These are phyloP conservation scores for Pollachius pollachius DNA, from an alignment of 2,113 vertebrate genomes.

Conservation along the genomic window DNA sequence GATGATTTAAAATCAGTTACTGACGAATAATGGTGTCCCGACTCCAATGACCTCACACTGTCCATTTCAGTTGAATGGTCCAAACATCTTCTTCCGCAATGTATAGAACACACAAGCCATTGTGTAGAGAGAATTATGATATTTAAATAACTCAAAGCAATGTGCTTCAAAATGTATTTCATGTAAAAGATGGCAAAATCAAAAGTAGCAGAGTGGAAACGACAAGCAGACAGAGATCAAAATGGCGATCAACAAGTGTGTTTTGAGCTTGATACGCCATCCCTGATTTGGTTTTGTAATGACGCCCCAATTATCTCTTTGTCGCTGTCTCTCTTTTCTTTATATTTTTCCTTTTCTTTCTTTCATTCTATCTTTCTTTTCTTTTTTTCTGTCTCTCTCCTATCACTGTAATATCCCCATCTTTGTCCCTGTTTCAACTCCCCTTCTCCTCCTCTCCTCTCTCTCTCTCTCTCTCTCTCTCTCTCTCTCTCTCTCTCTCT, in stretches of 20 bases:
- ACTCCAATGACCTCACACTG: no score
- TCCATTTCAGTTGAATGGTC: no score
- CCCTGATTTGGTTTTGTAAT: neutral
- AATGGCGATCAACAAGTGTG: slow-evolving; percentile 62
- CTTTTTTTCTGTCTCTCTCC: neutral
- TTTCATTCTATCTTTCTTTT: neutral
- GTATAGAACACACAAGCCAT: no score
- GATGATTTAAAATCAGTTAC: no score
- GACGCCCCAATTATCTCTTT: neutral
- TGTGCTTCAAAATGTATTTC: no score
- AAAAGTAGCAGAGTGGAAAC: no score
- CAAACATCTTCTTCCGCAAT: no score
- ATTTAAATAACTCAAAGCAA: no score
- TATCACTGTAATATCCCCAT: neutral
- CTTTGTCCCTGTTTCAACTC: neutral
- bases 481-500: neutral
- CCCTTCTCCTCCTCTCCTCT: neutral
- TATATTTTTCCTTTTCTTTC: neutral
- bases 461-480: neutral
- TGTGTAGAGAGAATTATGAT: no score
- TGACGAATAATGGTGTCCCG: no score
- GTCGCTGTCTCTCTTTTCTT: neutral
- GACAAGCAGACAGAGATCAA: slow-evolving; percentile 21
- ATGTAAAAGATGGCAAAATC: no score
- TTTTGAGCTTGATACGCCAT: slow-evolving; percentile 21